These are phyloP conservation scores for Porphyrio hochstetteri DNA, from an alignment of 2,113 vertebrate genomes.

Conservation along the genomic window DNA sequence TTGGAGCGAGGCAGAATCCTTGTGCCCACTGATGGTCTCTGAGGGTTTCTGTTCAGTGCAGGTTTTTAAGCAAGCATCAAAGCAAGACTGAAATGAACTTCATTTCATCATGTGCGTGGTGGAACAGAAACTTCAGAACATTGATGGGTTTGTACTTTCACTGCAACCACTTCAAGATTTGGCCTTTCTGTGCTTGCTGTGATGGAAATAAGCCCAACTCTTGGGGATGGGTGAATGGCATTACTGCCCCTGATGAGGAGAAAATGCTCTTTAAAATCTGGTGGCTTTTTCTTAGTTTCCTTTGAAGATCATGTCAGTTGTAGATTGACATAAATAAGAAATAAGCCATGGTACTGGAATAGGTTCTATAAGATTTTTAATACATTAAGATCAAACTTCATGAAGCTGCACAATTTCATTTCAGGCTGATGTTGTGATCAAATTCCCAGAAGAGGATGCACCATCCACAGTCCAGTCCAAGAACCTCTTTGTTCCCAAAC, in stretches of 20 bases:
- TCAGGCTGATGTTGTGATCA: conserved; percentile 93
- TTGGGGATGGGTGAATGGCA: neutral
- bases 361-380: neutral
- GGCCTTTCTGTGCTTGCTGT: neutral
- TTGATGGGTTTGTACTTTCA: neutral
- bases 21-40: neutral
- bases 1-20: neutral
- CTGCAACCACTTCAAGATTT: neutral
- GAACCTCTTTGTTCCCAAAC: conserved; percentile 93
- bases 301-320: rapidly evolving
- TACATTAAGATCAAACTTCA: neutral
- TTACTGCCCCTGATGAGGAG: neutral
- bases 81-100: neutral
- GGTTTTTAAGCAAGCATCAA: neutral
- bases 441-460: conserved; percentile 93
- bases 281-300: neutral
- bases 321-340: neutral
- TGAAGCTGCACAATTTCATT: neutral
- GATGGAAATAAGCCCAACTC: neutral
- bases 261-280: neutral
- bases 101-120: neutral
- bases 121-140: neutral
- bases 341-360: neutral
- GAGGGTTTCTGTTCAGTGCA: neutral
- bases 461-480: conserved; percentile 88